Percentiles rank a stretch among this genome's conserved stretches.
Conservation (phyloP, 2,113 vertebrate species). For the Gorsachius goisagi region DNA sequence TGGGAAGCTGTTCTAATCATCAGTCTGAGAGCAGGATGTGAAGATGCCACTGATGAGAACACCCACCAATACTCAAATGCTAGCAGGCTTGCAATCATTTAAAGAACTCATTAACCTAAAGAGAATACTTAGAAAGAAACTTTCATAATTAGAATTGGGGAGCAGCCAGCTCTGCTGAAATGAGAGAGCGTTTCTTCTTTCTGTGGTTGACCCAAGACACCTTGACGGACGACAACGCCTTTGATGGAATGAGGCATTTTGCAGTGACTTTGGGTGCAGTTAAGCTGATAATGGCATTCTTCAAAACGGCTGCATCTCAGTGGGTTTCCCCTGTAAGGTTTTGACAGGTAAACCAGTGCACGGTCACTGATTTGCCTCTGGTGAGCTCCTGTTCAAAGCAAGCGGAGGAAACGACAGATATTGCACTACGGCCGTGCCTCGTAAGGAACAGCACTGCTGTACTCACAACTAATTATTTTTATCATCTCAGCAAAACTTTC, state of each 20-base stretch:
- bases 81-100: background rate
- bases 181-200: background rate
- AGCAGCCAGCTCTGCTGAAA: background rate
- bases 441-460: background rate
- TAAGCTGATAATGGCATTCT: background rate
- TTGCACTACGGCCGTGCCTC: background rate
- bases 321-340: background rate
- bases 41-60: conserved; percentile 1
- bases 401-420: background rate
- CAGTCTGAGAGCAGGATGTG: background rate
- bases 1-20: background rate
- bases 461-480: background rate
- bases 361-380: background rate
- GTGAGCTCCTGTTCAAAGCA: background rate
- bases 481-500: background rate
- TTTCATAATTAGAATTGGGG: background rate
- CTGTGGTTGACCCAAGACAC: background rate
- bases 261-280: background rate
- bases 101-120: background rate
- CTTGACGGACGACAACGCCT: background rate
- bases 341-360: background rate
- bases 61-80: background rate
- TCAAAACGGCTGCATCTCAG: background rate
- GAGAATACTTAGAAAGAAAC: background rate
- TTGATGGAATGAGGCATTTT: background rate